Base-by-base conservation (phyloP, 2,113 vertebrate species). In the Cacatua alba region DNA sequence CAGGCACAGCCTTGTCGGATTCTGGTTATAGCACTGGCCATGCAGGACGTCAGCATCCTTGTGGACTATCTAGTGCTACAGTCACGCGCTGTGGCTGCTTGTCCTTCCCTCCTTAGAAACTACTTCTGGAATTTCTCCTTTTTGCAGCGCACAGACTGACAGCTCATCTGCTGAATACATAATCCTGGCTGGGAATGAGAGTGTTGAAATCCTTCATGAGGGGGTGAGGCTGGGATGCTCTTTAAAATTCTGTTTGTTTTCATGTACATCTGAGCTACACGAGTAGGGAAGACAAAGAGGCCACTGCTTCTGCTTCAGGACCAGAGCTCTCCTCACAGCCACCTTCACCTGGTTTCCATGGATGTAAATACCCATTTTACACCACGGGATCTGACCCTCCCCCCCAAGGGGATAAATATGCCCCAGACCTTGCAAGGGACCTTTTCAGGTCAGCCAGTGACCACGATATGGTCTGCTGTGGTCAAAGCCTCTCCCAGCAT, bases 161-260 rank as follows among this genome's bases (percentile, higher is more conserved):
- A 86, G 76, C n/a, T 88, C n/a, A 41, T 29, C 43, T 19, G 37
- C 78, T 62, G 90, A 92, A 92, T 69, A 85, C 43, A 53, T 85
- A 87, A 89, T 80, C 77, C 59, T 63, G 60, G 75, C 69, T 81
- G 53, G 53, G 81, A 92, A 91, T 1, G 3, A 72, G 62, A 76
- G 79, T 87, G 28, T 57, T 93, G 64, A 91, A 95, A 95, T 48
- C 37, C 44, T 59, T 82, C 52, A 63, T 23, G 41, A 59, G 48
- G 43, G 46, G 88, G 31, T 13, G 46, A 83, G 81, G 64, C 71
- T 64, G 48, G 31, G 69, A 77, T 44, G n/a, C 35, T 71, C 53
- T 62, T 82, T 81, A 53, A 91, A 92, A 92, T 77, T 77, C 85
- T 53, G 21, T 70, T 90, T 94, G 51, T 10, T 89, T 96, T 93